Evolutionary conservation across 2,797 vertebrate genomes (phyloP).

Genomic region (Enteromius mattozi): DNA sequence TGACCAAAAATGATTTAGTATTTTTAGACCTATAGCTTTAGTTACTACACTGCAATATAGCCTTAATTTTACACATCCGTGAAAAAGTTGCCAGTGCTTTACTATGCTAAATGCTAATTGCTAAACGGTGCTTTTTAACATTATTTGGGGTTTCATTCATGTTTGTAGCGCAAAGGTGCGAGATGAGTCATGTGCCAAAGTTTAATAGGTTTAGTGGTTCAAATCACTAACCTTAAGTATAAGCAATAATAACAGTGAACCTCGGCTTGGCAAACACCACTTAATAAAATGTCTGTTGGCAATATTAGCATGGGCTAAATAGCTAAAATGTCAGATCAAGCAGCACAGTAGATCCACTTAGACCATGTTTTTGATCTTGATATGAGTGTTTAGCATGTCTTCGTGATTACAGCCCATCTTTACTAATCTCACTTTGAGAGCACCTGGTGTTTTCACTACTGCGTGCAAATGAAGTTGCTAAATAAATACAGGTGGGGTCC

Average conservation of each 20-base stretch:
- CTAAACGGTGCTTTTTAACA: neutral
- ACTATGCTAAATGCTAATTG: neutral
- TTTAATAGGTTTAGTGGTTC: neutral
- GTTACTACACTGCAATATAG: neutral
- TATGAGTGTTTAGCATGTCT: slow-evolving; percentile 27
- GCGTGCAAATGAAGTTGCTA: slow-evolving; percentile 56
- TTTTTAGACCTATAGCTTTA: neutral
- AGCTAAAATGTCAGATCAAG: slow-evolving; percentile 15
- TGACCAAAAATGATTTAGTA: neutral
- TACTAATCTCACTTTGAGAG: slow-evolving; percentile 45
- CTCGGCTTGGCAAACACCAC: neutral
- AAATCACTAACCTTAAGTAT: neutral
- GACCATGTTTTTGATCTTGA: slow-evolving; percentile 31
- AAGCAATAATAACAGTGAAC: neutral
- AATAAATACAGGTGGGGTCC: slow-evolving; percentile 66
- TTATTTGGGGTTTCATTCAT: neutral
- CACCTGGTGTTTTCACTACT: slow-evolving; percentile 58
- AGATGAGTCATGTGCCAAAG: neutral
- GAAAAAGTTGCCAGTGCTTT: neutral
- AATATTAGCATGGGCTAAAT: neutral
- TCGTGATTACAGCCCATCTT: slow-evolving; percentile 29
- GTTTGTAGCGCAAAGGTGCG: neutral
- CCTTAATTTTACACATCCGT: too few relatives aligned
- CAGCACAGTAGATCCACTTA: neutral
- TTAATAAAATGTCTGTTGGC: neutral